phyloP scores from a whole-genome alignment of 2,797 vertebrate genomes.

The Bryconaethiops microstoma region DNA sequence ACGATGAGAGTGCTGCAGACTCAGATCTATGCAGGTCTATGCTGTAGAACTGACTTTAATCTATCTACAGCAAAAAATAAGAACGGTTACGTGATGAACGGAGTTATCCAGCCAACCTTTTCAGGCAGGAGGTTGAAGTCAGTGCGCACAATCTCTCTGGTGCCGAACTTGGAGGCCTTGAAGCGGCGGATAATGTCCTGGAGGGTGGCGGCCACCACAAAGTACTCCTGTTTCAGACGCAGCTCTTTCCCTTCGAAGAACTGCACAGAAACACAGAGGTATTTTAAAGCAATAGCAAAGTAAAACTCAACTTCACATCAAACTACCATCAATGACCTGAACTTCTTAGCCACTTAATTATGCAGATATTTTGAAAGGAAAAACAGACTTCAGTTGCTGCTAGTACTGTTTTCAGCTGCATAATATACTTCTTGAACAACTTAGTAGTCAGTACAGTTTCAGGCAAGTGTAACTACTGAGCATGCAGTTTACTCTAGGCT shows the following conservation, averaged over 20 bases:
- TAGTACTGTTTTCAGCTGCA: too few relatives aligned
- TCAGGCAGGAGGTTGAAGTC: conserved; percentile 90
- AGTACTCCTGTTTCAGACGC: conserved; percentile 97
- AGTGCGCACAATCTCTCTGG: conserved; percentile 89
- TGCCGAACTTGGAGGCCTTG: conserved; percentile 97
- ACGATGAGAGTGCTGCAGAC: background rate
- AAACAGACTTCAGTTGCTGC: too few relatives aligned
- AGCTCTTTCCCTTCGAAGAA: conserved; percentile 99
- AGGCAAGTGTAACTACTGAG: background rate
- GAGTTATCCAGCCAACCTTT: conserved; percentile 77
- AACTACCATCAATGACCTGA: too few relatives aligned
- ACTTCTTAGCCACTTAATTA: too few relatives aligned
- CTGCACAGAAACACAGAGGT: conserved; percentile 66
- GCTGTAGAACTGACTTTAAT: background rate
- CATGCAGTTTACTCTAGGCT: background rate
- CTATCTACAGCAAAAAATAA: background rate
- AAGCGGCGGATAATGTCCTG: conserved; percentile 97
- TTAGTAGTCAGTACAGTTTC: background rate
- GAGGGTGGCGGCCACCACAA: conserved; percentile 96
- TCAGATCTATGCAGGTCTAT: background rate
- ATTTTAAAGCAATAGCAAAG: background rate
- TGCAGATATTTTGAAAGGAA: too few relatives aligned
- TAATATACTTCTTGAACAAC: too few relatives aligned
- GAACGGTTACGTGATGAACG: background rate
- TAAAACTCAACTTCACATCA: too few relatives aligned